Base-by-base conservation (phyloP, 2,797 vertebrate genomes). In the Tarsius wallacei region DNA sequence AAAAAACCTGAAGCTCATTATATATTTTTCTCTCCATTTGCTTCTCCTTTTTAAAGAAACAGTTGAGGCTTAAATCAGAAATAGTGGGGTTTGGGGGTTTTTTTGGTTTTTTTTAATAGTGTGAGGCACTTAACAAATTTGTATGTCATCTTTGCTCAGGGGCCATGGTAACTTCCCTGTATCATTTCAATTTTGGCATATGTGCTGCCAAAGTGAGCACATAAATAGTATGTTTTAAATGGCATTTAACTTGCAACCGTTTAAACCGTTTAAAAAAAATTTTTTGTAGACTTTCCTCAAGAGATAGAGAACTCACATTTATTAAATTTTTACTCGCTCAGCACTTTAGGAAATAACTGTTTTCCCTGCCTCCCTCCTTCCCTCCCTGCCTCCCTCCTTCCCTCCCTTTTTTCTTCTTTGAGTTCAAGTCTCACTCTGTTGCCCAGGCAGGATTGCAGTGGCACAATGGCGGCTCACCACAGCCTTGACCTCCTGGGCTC, bases 281-380 rank as follows among this genome's bases (percentile, higher is more conserved):
- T 14, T 82, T 82, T 95, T 93, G 24, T 36, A 89, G 93, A 92
- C 13, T 81, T 55, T 47, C 26, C 64, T 47, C 8, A 81, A 89
- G 42, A 94, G 22, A 91, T 91, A 36, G 59, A 89, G 26, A 86
- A 14, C 59, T 89, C 78, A 78, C 0, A 63, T 59, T 92, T 96
- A 87, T 93, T 53, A 86, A 93, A 76, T 91, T 24, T 94, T 80
- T 91, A 26, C 7, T 92, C 76, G 70, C 7, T 92, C 76, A 70
- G 22, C 4, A n/a, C 28, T 59, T 95, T 13, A 90, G 42, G 42
- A 93, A 86, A 94, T 94, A 55, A 49, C 13, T 74, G 0, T 66
- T 94, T 90, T 42, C 42, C 42, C 42, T 42, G 42, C 42, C 42
- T 42, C 42, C 42, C 42, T 42, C 42, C 42, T 42, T 42, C 42